Evolutionary conservation across 2,113 vertebrate species (phyloP), one percentile per base, ranked within the genome.

Genomic region (Illadopsis cleaveri): DNA sequence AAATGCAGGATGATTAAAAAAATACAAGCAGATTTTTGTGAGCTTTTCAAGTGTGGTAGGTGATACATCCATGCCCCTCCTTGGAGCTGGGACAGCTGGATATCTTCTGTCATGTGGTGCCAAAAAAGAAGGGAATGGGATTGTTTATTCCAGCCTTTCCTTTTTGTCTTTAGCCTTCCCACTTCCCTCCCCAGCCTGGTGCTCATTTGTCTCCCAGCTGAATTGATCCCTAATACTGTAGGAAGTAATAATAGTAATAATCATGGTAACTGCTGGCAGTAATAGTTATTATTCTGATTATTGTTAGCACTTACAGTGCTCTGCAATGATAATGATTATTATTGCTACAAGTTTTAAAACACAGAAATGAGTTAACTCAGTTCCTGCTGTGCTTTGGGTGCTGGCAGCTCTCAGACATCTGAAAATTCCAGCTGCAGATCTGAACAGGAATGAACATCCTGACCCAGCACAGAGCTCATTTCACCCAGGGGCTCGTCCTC

Each of bases 1-100:
- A 98, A 98, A 98, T 86, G 96, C 93, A 87, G 95, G 95, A 75
- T 97, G 98, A 98, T 98, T 98, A 98, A 98, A 97, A 98, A 97
- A 98, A 97, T 95, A 95, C 80, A 89, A 98, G 90, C 45, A 58
- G 97, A 93, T 98, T 98, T 98, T 94, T 60, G 96, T 98, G 87
- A 98, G 96, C 95, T 93, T 96, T 96, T 98, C 94, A 80, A 47
- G 82, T 35, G 82, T 10, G 81, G 91, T 91, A 66, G 82, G 93
- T 97, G 96, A 97, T 92, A 2, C 37, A 95, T 98, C 64, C 78
- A 68, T 53, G 81, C 94, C 72, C 95, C 70, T 93, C 96, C 89
- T 61, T 4, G 8, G 82, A 85, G 90, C 80, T 23, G 30, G 91
- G 95, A 91, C 96, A 87, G 88, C 95, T 96, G 90, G 90, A 68